A percentile compares a stretch with the other conserved stretches of the same genome.
Evolutionary conservation across 2,888 invertebrate species (phyloP).

Genomic region (Erebia aethiops): DNA sequence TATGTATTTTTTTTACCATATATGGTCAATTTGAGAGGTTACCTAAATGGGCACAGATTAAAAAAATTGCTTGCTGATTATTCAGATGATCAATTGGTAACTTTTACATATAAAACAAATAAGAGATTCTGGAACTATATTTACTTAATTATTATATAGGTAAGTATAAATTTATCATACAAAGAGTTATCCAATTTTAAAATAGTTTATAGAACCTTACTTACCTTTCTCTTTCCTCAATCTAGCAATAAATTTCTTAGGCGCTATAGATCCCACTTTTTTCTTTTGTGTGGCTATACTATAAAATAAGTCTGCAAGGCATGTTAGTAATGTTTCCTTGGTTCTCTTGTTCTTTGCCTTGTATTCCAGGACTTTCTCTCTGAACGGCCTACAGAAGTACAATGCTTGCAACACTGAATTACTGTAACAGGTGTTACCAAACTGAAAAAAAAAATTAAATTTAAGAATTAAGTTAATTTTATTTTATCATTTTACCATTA

Average conservation of each 20-base stretch:
- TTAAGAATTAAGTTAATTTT: background rate
- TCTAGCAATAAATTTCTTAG: conserved; percentile 99
- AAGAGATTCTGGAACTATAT: too few species aligned
- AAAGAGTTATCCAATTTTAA: too few species aligned
- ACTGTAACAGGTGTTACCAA: conserved; percentile 99
- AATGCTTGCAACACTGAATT: conserved; percentile 99
- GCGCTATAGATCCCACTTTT: conserved; percentile 99
- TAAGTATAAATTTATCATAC: too few species aligned
- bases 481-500: background rate
- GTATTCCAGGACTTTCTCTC: conserved; percentile 99
- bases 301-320: conserved; percentile 99
- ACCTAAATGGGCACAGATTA: too few species aligned
- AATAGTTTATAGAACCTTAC: too few species aligned
- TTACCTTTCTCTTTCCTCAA: conserved; percentile 98
- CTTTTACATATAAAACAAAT: too few species aligned
- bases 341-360: conserved; percentile 97
- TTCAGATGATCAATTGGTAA: too few species aligned
- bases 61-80: too few species aligned
- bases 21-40: too few species aligned
- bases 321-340: conserved; percentile 98
- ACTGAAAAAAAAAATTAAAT: conserved; percentile 84
- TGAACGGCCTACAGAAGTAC: conserved; percentile 99
- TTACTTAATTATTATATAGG: too few species aligned
- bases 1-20: too few species aligned
- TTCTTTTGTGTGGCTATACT: conserved; percentile 99